Evolutionary conservation across 2,113 vertebrate genomes (phyloP), one percentile per base, ranked within the genome.

Genomic region (Platysteira castanea): DNA sequence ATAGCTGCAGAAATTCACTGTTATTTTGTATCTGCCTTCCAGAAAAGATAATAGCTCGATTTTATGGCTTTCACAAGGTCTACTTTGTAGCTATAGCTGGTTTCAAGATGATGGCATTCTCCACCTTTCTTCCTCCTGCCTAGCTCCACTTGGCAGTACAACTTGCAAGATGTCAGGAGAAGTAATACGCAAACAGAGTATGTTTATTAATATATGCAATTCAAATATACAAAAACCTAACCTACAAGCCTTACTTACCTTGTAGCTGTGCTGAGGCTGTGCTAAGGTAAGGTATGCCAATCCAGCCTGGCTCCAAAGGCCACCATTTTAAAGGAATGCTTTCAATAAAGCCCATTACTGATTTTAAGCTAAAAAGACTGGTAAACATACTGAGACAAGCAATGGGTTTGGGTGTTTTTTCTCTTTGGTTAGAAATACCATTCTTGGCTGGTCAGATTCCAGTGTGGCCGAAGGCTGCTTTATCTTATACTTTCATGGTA

Each of bases 401-500:
- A 63, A 27, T 6, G 3, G 18, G 1, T 52, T 52, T 2, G 3
- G 8, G 13, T 22, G 0, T 1, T 35, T 50, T 67, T 28, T 47
- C 12, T 33, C 21, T 68, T 86, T 81, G 56, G 22, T 69, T 93
- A 93, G 65, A 69, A 89, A 82, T 27, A 70, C 49, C 24, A 14
- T 41, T 80, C 42, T 42, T 74, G 61, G 41, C 37, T 69, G 50
- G 67, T 33, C 23, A 85, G 67, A 92, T 68, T 59, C 18, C n/a
- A 24, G 11, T 50, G 42, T 41, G 52, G 54, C 52, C 12, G 1
- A 92, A 78, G 60, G 24, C 35, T 77, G 68, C 54, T 86, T 59
- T 75, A 39, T 44, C 37, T 85, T 76, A 68, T 3, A 24, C 46
- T 71, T 83, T 15, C 11, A 37, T 17, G 6, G 24, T 24, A 50